Evolutionary conservation across 2,113 vertebrate species (phyloP).

Genomic region (Coregonus clupeaformis): DNA sequence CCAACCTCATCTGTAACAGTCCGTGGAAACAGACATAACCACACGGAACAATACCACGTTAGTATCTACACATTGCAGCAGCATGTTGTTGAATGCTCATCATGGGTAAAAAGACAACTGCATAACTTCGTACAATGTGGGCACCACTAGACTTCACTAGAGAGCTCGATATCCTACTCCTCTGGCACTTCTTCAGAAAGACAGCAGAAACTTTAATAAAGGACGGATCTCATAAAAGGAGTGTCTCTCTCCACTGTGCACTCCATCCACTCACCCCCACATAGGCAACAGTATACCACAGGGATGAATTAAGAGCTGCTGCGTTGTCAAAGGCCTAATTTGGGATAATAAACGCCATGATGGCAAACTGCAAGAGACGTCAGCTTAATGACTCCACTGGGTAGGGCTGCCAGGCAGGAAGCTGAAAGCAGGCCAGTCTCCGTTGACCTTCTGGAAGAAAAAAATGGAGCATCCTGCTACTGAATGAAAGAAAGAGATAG

Average conservation of each 20-base stretch:
- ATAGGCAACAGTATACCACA: not conserved
- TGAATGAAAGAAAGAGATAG: conserved; percentile 56
- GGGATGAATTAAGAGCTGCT: conserved; percentile 28
- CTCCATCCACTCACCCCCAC: too few species aligned
- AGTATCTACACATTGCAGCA: not conserved
- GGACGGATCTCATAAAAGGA: not conserved
- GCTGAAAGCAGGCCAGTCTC: conserved; percentile 67
- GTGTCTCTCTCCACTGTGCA: not conserved
- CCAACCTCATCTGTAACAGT: conserved; percentile 33
- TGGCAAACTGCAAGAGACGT: conserved; percentile 58
- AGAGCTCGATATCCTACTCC: conserved; percentile 1
- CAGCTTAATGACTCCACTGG: conserved; percentile 68
- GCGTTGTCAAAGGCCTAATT: conserved; percentile 54
- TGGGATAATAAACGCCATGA: conserved; percentile 62
- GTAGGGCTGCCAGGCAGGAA: conserved; percentile 65
- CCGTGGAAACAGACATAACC: conserved; percentile 32
- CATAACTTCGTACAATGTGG: not conserved
- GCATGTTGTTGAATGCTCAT: not conserved
- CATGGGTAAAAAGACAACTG: not conserved
- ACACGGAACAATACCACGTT: not conserved
- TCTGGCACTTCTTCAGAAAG: too few species aligned
- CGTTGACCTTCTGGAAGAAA: conserved; percentile 79
- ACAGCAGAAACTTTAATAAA: conserved; percentile 1
- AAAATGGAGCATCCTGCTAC: conserved; percentile 71
- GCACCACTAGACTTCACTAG: conserved; percentile 6